These are phyloP conservation scores for Clivina fossor DNA, from an alignment of 2,888 invertebrate species.

Conservation along the genomic window DNA sequence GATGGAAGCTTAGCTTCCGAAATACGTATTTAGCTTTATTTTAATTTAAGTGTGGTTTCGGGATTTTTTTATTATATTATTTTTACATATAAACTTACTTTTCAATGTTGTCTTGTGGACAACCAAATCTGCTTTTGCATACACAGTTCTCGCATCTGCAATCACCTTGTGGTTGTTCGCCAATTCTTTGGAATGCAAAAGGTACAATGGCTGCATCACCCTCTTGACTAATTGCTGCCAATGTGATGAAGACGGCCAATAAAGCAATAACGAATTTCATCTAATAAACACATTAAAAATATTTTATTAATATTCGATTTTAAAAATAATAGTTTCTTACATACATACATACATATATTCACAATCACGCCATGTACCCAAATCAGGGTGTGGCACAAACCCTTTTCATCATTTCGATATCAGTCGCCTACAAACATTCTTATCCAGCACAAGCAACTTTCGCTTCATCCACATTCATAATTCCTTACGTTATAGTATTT, in stretches of 20 bases:
- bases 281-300: neutral
- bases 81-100: slow-evolving; percentile 22
- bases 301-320: neutral
- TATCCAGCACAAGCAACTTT: no score
- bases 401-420: no score
- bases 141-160: slow-evolving; percentile 18
- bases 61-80: no score
- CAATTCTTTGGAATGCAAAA: neutral
- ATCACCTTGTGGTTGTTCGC: slow-evolving; percentile 1
- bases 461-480: no score
- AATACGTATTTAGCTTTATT: no score
- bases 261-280: slow-evolving; percentile 15
- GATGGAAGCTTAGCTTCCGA: no score
- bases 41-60: no score
- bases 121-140: slow-evolving; percentile 3
- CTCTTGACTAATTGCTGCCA: slow-evolving; percentile 8
- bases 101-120: slow-evolving; percentile 17
- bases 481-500: no score
- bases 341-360: no score
- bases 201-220: slow-evolving; percentile 7
- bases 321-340: neutral
- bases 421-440: no score
- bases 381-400: no score
- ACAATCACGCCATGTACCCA: no score
- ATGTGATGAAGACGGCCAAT: slow-evolving; percentile 5